Percentiles rank a stretch among this genome's conserved stretches.
Conservation (phyloP, 2,797 vertebrate genomes). For the Lemur catta region DNA sequence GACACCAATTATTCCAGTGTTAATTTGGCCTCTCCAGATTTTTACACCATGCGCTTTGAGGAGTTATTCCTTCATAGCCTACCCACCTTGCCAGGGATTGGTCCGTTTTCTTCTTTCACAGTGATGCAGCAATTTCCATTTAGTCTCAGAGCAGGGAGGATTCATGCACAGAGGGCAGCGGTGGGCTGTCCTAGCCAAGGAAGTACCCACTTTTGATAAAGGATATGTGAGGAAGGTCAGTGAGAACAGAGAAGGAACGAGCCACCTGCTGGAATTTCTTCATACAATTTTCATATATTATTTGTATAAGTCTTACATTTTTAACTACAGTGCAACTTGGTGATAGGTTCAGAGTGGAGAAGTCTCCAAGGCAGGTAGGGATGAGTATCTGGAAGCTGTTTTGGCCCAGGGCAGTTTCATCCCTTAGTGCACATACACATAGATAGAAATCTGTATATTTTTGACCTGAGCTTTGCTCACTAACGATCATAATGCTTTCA, state of each 20-base stretch:
- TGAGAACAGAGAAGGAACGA: background rate
- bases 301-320: background rate
- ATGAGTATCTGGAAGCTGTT: background rate
- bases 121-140: background rate
- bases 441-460: background rate
- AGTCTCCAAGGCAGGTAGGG: background rate
- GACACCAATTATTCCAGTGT: background rate
- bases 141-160: background rate
- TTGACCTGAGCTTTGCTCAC: background rate
- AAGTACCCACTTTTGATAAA: background rate
- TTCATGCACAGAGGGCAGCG: background rate
- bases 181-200: background rate
- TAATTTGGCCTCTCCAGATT: background rate
- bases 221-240: background rate
- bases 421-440: background rate
- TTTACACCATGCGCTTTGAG: background rate
- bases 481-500: background rate
- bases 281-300: background rate
- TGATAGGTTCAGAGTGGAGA: background rate
- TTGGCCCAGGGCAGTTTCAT: background rate
- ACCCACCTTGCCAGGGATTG: background rate
- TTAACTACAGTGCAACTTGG: background rate
- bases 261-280: background rate
- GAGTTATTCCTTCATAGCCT: background rate
- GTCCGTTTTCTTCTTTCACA: background rate